phyloP scores from a whole-genome alignment of 2,888 invertebrate genomes.

The Hemithea aestivaria region DNA sequence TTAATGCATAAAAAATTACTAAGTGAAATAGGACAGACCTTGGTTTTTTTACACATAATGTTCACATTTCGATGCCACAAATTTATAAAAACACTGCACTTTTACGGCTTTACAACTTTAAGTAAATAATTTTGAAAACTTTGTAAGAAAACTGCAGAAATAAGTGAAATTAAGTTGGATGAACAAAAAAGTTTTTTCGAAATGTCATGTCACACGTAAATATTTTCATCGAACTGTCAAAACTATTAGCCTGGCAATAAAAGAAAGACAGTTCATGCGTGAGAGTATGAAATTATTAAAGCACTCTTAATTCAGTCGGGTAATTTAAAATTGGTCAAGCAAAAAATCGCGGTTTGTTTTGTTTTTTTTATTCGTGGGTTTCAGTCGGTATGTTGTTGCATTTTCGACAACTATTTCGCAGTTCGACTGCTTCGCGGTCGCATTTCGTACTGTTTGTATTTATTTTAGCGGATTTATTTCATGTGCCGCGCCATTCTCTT shows the following conservation, averaged over 20 bases:
- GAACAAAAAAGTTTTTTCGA: slow-evolving; percentile 25
- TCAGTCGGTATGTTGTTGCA: too few species aligned
- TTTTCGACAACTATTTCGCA: slow-evolving; percentile 11
- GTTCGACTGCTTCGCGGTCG: slow-evolving; percentile 56
- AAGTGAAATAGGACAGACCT: too few species aligned
- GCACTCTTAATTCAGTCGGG: slow-evolving; percentile 35
- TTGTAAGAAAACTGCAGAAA: too few species aligned
- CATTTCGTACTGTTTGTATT: slow-evolving; percentile 62
- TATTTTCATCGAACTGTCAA: slow-evolving; percentile 69
- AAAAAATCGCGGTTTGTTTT: slow-evolving; percentile 21
- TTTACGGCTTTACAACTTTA: too few species aligned
- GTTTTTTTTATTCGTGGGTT: slow-evolving; percentile 17
- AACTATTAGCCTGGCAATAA: slow-evolving; percentile 45
- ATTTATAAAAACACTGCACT: too few species aligned
- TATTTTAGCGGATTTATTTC: too few species aligned
- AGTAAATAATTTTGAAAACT: too few species aligned
- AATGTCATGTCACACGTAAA: slow-evolving; percentile 55
- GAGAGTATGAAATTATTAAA: slow-evolving; percentile 7
- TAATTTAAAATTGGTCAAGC: slow-evolving; percentile 25
- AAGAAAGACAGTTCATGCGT: slow-evolving; percentile 26
- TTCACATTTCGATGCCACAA: too few species aligned
- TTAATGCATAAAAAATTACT: too few species aligned
- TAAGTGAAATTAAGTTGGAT: slow-evolving; percentile 13
- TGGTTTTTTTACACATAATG: too few species aligned
- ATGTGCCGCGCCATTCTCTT: slow-evolving; percentile 49